Conservation (phyloP, 92 coral and sea anemone genomes). For the Palythoa grandis region DNA sequence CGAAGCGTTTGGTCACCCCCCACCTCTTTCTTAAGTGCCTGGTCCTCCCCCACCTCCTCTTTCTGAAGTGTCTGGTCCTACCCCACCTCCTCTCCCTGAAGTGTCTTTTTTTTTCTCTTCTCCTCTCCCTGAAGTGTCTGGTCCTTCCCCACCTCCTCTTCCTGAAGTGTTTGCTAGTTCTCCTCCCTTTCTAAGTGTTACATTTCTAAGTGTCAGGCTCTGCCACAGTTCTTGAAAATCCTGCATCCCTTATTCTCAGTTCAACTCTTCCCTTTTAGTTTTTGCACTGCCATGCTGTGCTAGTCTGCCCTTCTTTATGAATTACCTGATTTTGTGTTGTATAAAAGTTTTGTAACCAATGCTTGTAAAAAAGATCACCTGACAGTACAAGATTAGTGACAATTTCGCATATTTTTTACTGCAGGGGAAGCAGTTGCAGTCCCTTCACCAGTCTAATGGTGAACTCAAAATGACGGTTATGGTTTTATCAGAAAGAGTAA, state of each 20-base stretch:
- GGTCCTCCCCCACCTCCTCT: background rate
- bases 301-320: background rate
- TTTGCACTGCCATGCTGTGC: background rate
- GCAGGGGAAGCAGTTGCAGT: conserved; percentile 44
- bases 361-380: background rate
- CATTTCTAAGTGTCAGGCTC: background rate
- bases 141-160: background rate
- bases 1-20: background rate
- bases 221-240: no score
- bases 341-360: background rate
- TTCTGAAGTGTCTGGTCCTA: background rate
- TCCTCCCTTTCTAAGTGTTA: background rate
- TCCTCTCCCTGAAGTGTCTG: background rate
- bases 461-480: conserved; percentile 77
- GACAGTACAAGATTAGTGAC: background rate
- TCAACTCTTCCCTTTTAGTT: no score
- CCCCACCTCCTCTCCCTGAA: background rate
- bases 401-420: background rate
- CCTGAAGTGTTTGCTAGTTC: background rate
- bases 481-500: conserved; percentile 82
- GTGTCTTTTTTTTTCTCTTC: background rate
- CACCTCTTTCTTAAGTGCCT: background rate
- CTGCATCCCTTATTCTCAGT: no score
- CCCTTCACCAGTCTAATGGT: conserved; percentile 68
- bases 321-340: background rate